phyloP scores from a whole-genome alignment of 2,797 vertebrate species.

The Enteromius anoplus region DNA sequence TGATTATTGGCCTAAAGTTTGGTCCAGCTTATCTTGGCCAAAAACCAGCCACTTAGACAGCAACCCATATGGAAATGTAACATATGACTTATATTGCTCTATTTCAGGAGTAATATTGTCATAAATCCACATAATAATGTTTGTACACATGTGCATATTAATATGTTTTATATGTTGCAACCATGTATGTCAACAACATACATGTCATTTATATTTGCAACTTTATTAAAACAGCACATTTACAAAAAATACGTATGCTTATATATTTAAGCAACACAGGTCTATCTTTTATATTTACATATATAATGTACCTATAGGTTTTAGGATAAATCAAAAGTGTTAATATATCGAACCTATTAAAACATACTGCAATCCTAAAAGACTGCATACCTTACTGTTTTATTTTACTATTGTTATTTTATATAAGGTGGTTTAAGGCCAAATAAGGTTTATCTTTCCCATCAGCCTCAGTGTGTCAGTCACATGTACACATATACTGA shows the following conservation, averaged over 20 bases:
- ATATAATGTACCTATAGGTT: neutral
- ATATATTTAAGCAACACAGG: no score
- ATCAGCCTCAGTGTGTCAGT: neutral
- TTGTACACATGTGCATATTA: neutral
- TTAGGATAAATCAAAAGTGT: neutral
- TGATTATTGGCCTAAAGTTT: neutral
- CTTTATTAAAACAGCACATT: neutral
- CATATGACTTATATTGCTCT: neutral
- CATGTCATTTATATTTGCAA: no score
- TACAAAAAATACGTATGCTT: neutral
- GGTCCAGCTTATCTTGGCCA: neutral
- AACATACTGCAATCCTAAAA: neutral
- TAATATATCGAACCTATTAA: neutral
- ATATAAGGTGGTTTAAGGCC: conserved; percentile 1
- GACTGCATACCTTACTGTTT: neutral
- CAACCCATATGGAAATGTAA: neutral
- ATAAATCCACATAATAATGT: neutral
- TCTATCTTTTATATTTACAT: neutral
- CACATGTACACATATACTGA: conserved; percentile 58
- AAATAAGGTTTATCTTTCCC: neutral
- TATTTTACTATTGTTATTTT: conserved; percentile 13
- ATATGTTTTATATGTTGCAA: neutral
- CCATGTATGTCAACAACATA: neutral
- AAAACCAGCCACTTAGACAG: neutral
- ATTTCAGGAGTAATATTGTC: neutral